Evolutionary conservation across 1,140 invertebrate genomes (phyloP).

Genomic region (Drosophila mauritiana): DNA sequence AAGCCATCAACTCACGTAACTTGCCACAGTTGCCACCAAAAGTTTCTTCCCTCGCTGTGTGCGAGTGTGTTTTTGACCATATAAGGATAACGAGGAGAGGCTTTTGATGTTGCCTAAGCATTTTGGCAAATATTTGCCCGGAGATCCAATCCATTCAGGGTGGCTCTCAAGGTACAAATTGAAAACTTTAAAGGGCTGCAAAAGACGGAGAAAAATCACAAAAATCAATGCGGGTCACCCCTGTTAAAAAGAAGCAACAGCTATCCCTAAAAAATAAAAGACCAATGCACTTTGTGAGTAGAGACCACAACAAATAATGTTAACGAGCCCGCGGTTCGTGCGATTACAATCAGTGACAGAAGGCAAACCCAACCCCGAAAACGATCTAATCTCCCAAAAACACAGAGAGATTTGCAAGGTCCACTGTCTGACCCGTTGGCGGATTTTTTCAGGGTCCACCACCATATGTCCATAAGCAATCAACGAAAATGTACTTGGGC

Average conservation of each 20-base stretch:
- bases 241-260: constrained; percentile 54
- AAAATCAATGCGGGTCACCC: constrained; percentile 68
- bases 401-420: constrained; percentile 43
- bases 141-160: constrained; percentile 40
- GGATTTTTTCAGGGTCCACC: constrained; percentile 54
- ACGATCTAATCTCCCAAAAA: constrained; percentile 48
- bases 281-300: constrained; percentile 58
- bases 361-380: constrained; percentile 53
- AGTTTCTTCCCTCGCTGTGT: constrained; percentile 45
- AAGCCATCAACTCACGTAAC: constrained; percentile 71
- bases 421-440: constrained; percentile 40
- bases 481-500: constrained; percentile 62
- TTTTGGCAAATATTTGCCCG: constrained; percentile 72
- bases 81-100: constrained; percentile 49
- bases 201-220: constrained; percentile 54
- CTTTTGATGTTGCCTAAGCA: constrained; percentile 73
- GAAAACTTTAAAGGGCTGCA: constrained; percentile 44
- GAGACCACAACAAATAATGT: constrained; percentile 66
- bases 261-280: constrained; percentile 54
- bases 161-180: constrained; percentile 27
- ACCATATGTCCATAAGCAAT: constrained; percentile 64
- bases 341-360: constrained; percentile 81
- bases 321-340: constrained; percentile 67
- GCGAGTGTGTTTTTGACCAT: constrained; percentile 65
- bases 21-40: constrained; percentile 57